Conservation (phyloP, 2,113 vertebrate genomes). For the Poeciliopsis prolifica region DNA sequence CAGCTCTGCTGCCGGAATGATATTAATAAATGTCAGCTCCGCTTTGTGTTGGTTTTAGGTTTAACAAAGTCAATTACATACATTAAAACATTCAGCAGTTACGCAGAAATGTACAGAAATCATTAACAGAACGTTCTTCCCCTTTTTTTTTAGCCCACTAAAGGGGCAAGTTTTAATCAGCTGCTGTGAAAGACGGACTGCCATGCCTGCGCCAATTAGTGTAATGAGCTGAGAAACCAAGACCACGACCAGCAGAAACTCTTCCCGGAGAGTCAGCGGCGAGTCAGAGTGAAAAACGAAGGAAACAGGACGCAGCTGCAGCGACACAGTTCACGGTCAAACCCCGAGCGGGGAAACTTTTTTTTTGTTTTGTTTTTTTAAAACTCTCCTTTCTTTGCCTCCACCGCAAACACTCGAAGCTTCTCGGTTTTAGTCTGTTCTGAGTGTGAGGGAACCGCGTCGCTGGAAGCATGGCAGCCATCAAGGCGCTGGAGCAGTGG, state of each 20-base stretch:
- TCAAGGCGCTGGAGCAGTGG: conserved; percentile 92
- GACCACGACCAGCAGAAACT: not conserved
- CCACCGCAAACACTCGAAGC: not conserved
- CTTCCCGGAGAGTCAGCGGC: not conserved
- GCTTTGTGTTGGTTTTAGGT: not conserved
- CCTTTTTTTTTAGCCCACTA: not conserved
- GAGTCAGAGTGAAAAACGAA: conserved; percentile 16
- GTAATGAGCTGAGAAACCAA: conserved; percentile 33
- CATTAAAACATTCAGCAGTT: not conserved
- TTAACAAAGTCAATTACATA: not conserved
- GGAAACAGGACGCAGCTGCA: conserved; percentile 74
- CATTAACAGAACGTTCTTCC: not conserved
- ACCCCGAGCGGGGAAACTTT: not conserved
- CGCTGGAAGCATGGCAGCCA: conserved; percentile 84
- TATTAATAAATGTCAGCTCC: not conserved
- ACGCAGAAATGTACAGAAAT: not conserved
- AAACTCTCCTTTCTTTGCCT: conserved; percentile 12
- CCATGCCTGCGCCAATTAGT: conserved; percentile 42
- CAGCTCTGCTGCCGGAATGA: not conserved
- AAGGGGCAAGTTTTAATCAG: conserved; percentile 2
- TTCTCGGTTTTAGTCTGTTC: not conserved
- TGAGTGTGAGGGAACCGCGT: not conserved
- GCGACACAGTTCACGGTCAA: conserved; percentile 38
- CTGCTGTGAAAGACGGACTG: conserved; percentile 17
- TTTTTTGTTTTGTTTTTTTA: not conserved